A percentile compares a stretch with the other conserved stretches of the same genome.
These are phyloP conservation scores for Meteorus cinctellus DNA, from an alignment of 2,888 invertebrate genomes.

Conservation along the genomic window DNA sequence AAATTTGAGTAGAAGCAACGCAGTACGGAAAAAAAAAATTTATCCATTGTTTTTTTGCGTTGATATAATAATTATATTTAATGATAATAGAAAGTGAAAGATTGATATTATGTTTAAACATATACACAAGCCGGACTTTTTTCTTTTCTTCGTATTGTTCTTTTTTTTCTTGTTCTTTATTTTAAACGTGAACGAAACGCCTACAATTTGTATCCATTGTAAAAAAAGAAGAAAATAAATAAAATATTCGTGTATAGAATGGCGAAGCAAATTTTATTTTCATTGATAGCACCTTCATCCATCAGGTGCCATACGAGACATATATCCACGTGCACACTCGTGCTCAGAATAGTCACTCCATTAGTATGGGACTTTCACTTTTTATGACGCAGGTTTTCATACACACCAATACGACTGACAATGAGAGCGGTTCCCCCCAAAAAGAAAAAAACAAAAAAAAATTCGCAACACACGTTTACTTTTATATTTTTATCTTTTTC, in stretches of 20 bases:
- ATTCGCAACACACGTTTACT: neutral
- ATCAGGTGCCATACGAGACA: conserved; percentile 16
- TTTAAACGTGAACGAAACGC: too few species aligned
- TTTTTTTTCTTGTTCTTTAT: neutral
- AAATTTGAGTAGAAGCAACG: neutral
- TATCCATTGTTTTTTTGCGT: neutral
- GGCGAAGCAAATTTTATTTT: conserved; percentile 31
- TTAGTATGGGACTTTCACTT: conserved; percentile 54
- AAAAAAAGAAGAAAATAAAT: neutral
- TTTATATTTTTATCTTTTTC: neutral
- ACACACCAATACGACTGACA: conserved; percentile 38
- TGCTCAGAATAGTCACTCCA: conserved; percentile 55
- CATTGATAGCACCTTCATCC: conserved; percentile 3
- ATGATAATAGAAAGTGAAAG: conserved; percentile 10
- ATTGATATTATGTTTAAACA: neutral
- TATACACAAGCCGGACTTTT: too few species aligned
- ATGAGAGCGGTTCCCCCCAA: conserved; percentile 18
- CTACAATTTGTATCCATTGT: neutral
- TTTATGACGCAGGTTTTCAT: conserved; percentile 54
- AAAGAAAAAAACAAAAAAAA: conserved; percentile 7
- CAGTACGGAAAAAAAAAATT: neutral
- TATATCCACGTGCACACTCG: conserved; percentile 41
- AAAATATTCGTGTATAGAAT: conserved; percentile 11
- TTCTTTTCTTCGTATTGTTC: neutral
- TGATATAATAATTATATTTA: neutral